phyloP scores from a whole-genome alignment of 1,140 invertebrate species.

The Globodera rostochiensis region DNA sequence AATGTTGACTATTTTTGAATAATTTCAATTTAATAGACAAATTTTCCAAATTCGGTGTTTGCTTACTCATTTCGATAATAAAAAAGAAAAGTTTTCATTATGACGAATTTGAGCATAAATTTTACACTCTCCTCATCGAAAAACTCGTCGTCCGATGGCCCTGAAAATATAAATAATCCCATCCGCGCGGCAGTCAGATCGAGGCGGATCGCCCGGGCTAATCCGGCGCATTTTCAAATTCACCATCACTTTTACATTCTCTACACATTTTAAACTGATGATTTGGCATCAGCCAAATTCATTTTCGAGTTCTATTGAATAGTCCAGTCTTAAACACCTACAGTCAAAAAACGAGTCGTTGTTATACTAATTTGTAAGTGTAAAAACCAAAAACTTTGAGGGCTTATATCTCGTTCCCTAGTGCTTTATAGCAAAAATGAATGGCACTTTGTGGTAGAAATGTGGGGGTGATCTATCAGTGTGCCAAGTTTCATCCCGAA shows the following conservation, averaged over 20 bases:
- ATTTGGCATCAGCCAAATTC: not conserved
- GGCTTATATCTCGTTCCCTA: too few relatives aligned
- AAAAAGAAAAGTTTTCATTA: not conserved
- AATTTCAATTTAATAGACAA: too few relatives aligned
- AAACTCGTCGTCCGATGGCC: not conserved
- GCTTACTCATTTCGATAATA: not conserved
- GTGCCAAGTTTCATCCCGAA: too few relatives aligned
- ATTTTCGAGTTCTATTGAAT: not conserved
- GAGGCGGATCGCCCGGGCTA: not conserved
- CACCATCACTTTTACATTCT: not conserved
- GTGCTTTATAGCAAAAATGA: too few relatives aligned
- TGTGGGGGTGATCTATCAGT: too few relatives aligned
- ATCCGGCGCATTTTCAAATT: not conserved
- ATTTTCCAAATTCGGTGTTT: not conserved
- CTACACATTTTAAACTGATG: slow-evolving; percentile 3
- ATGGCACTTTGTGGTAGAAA: too few relatives aligned
- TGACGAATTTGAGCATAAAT: slow-evolving; percentile 2
- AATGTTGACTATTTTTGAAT: too few relatives aligned
- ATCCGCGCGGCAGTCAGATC: not conserved
- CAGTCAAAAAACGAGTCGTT: too few relatives aligned
- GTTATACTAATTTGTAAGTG: too few relatives aligned
- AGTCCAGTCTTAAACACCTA: too few relatives aligned
- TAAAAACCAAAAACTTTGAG: too few relatives aligned
- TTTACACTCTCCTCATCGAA: not conserved
- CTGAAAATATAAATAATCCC: slow-evolving; percentile 1